Evolutionary conservation across 1,140 invertebrate species (phyloP).

Genomic region (Drosophila simulans): DNA sequence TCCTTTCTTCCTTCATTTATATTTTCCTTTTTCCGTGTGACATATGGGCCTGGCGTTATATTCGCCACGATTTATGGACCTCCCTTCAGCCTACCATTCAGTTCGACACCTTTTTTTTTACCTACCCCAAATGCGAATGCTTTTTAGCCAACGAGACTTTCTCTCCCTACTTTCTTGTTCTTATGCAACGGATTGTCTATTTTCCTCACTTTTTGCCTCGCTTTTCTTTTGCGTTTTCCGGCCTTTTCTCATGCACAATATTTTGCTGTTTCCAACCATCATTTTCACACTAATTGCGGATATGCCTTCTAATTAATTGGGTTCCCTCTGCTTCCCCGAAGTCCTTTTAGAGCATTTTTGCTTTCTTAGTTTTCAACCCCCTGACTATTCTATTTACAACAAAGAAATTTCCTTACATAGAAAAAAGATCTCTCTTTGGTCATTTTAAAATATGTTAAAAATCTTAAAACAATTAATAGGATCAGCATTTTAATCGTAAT

Average conservation of each 20-base stretch:
- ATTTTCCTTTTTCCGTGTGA: constrained; percentile 53
- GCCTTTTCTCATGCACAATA: constrained; percentile 51
- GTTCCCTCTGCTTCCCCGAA: constrained; percentile 29
- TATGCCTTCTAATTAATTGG: constrained; percentile 74
- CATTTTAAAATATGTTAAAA: not conserved
- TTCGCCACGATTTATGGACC: constrained; percentile 72
- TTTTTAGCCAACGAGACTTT: constrained; percentile 71
- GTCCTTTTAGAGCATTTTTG: constrained; percentile 19
- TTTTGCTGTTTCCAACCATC: constrained; percentile 55
- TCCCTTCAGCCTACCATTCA: constrained; percentile 53
- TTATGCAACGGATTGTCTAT: constrained; percentile 28
- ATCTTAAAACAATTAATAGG: not conserved
- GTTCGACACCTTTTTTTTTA: constrained; percentile 59
- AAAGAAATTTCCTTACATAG: not conserved
- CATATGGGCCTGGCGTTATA: constrained; percentile 75
- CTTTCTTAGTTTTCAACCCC: constrained; percentile 40
- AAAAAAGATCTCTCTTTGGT: constrained; percentile 3
- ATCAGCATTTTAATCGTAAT: not conserved
- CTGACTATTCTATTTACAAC: not conserved
- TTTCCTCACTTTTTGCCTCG: constrained; percentile 32
- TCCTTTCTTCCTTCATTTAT: constrained; percentile 11
- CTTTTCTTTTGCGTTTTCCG: constrained; percentile 34
- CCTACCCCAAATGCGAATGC: constrained; percentile 63
- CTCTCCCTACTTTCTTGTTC: constrained; percentile 44
- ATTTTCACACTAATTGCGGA: constrained; percentile 77